phyloP scores from a whole-genome alignment of 2,113 vertebrate genomes.

The Nanorana parkeri region DNA sequence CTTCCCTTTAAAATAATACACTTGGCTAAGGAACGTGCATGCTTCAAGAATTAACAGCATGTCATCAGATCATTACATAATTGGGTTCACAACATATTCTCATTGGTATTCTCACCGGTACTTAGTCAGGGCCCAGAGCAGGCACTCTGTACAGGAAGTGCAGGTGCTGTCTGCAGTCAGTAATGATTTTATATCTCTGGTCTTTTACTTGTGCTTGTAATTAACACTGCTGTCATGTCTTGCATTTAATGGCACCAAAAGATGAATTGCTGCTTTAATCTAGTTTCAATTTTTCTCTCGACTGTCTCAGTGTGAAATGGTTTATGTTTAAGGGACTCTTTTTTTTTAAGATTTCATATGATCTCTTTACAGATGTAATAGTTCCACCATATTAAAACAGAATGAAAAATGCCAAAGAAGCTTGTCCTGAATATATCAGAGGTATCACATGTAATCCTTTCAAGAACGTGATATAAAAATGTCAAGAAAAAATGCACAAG shows the following conservation, averaged over 20 bases:
- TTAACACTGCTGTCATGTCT: background rate
- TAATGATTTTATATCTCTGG: background rate
- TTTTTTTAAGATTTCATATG: background rate
- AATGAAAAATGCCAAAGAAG: background rate
- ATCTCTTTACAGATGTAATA: background rate
- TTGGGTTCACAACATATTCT: no score
- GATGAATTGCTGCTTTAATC: background rate
- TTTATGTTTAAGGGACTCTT: background rate
- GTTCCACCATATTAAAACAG: background rate
- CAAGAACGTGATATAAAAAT: conserved; percentile 1
- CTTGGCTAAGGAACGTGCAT: no score
- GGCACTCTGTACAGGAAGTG: background rate
- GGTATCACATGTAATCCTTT: background rate
- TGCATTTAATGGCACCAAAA: conserved; percentile 7
- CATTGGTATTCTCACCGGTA: no score
- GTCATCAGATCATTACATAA: no score
- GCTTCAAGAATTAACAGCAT: no score
- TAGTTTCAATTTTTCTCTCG: background rate
- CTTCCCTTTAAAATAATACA: no score
- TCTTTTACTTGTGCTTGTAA: background rate
- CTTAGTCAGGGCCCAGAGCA: background rate
- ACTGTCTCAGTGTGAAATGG: background rate
- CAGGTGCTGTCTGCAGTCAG: background rate
- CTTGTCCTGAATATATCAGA: background rate
- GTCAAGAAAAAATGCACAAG: background rate